Base-by-base conservation (phyloP, 2,797 vertebrate genomes). In the Okamejei kenojei region DNA sequence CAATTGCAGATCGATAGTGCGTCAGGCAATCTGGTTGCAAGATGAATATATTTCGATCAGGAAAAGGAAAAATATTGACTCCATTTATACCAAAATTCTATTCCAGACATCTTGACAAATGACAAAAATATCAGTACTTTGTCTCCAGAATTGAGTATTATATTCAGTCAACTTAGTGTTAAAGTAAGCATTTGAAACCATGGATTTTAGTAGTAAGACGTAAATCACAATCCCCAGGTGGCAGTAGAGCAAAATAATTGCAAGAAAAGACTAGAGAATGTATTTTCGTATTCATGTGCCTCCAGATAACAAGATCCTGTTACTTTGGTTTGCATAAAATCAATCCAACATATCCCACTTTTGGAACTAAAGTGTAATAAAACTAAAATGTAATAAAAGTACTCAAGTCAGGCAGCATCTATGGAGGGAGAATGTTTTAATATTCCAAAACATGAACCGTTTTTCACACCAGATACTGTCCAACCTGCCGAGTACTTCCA, bases 1-100 rank as follows among this genome's bases (percentile, higher is more conserved):
- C 88, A 71, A 38, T 90, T 19, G 35, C 23, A 45, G 88, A 90
- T 90, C 88, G 73, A 90, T 90, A 73, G 19, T 26, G 32, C 23
- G 11, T 71, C 35, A 71, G 17, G 32, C 68, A 90, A 73, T 71
- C 35, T 86, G 54, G 81, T 61, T 61, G 54, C 23, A 61, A 84
- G 81, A 10, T 68, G 63, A n/a, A 86, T 58, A 90, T 23, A 58
- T 68, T 90, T 32, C 84, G 21, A 29, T 21, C 23, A 29, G n/a
- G 26, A 35, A 61, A 21, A 86, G 29, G 9, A 9, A 65, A 32
- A 65, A 35, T 29, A 32, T 45, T 15, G 63, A 15, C 35, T 71
- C 8, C 2, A 65, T 90, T 90, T 73, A 23, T 0, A 21, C 19
- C 17, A 90, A 90, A 63, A 73, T 90, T 90, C 32, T 23, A 35